Percentiles rank a stretch among this genome's conserved stretches.
Conservation (phyloP, 1,140 invertebrate genomes). For the Drosophila tsacasi region DNA sequence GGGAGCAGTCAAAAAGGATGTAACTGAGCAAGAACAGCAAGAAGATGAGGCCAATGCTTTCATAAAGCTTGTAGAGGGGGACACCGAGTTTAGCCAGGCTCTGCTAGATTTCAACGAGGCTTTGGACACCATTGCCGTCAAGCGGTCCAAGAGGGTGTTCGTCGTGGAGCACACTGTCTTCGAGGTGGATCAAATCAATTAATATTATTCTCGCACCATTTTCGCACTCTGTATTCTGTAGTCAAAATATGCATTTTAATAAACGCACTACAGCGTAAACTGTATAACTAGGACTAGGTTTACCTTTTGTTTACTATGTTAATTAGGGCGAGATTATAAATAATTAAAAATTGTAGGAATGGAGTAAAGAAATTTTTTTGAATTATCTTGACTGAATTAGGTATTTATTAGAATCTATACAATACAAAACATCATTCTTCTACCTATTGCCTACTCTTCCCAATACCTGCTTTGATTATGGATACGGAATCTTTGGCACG, state of each 20-base stretch:
- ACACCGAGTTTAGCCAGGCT: slow-evolving; percentile 21
- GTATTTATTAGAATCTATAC: not conserved
- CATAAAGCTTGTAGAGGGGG: slow-evolving; percentile 18
- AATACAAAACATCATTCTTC: not conserved
- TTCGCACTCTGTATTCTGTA: slow-evolving; percentile 2
- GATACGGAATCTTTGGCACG: slow-evolving; percentile 71
- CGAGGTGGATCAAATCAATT: not conserved
- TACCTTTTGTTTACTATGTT: no score
- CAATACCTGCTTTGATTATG: slow-evolving; percentile 23
- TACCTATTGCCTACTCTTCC: not conserved
- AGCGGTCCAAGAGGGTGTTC: slow-evolving; percentile 24
- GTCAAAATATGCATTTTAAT: not conserved
- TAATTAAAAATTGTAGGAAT: not conserved
- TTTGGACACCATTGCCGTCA: not conserved
- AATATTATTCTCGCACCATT: not conserved
- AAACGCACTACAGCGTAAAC: not conserved
- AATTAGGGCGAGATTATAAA: not conserved
- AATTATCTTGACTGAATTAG: not conserved
- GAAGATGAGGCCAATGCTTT: slow-evolving; percentile 21
- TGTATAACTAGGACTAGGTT: not conserved
- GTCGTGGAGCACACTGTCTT: slow-evolving; percentile 27
- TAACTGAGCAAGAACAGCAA: not conserved
- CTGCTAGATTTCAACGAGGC: slow-evolving; percentile 29
- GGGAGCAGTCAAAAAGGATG: not conserved
- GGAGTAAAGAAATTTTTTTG: not conserved